A percentile compares a stretch with the other conserved stretches of the same genome.
Evolutionary conservation across 2,113 vertebrate genomes (phyloP).

Genomic region (Toxostoma redivivum): DNA sequence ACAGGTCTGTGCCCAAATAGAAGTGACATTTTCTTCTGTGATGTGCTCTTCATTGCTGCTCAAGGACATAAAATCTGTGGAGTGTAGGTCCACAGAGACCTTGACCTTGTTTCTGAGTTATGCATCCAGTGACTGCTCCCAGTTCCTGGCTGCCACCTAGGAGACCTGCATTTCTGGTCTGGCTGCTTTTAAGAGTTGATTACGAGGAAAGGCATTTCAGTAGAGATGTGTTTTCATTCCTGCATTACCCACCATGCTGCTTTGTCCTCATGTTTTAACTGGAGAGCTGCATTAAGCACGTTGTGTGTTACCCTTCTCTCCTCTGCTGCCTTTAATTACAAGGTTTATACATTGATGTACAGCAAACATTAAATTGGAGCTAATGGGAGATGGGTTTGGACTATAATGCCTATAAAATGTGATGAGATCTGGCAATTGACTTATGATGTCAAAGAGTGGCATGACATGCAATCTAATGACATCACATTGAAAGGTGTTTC

Average conservation of each 20-base stretch:
- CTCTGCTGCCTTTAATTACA: background rate
- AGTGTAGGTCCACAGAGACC: background rate
- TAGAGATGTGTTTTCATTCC: background rate
- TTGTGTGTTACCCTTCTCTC: background rate
- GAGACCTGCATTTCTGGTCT: background rate
- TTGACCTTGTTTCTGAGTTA: background rate
- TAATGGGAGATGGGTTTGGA: background rate
- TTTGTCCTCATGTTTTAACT: background rate
- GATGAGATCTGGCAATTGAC: background rate
- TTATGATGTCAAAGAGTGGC: background rate
- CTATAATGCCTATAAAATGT: background rate
- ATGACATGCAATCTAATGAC: background rate
- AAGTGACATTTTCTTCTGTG: background rate
- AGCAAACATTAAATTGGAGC: background rate
- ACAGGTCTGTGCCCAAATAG: background rate
- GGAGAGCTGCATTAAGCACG: background rate
- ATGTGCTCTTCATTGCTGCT: background rate
- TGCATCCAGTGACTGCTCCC: background rate
- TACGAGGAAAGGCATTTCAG: rapidly evolving
- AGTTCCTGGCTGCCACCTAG: background rate
- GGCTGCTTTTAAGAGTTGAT: background rate
- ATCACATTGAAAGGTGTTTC: background rate
- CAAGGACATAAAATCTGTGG: background rate
- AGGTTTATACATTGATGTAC: background rate
- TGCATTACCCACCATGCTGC: background rate